Percentiles rank a stretch among this genome's conserved stretches.
phyloP scores from a whole-genome alignment of 2,113 vertebrate genomes.

The Montifringilla adamsi region DNA sequence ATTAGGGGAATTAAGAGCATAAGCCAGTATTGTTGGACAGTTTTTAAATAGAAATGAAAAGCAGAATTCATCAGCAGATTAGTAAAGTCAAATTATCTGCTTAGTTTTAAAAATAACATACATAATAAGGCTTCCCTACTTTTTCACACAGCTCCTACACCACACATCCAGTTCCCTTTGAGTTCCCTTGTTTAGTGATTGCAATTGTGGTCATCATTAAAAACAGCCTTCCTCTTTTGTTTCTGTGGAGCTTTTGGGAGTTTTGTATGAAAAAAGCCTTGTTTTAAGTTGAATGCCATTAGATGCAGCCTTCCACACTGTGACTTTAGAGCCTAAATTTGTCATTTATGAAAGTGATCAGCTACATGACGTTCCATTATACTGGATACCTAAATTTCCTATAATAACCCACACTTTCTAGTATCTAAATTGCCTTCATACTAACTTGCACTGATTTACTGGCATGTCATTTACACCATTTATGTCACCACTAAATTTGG shows the following conservation, averaged over 20 bases:
- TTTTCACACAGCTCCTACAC: background rate
- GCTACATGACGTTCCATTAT: background rate
- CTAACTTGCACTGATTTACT: slow-evolving; percentile 3
- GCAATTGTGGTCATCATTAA: background rate
- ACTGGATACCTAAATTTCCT: background rate
- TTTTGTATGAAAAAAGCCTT: background rate
- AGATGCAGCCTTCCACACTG: background rate
- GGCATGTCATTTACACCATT: background rate
- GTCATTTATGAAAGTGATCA: background rate
- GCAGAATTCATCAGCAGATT: background rate
- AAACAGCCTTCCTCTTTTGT: background rate
- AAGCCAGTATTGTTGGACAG: background rate
- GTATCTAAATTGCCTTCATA: background rate
- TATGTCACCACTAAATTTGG: slow-evolving; percentile 1
- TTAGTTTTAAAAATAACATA: background rate
- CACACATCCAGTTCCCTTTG: background rate
- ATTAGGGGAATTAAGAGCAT: background rate
- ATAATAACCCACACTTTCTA: background rate
- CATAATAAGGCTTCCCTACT: background rate
- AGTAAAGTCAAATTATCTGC: background rate
- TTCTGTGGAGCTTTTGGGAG: background rate
- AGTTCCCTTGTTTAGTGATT: background rate
- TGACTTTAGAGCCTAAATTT: background rate
- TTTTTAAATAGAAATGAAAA: background rate
- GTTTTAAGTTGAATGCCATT: background rate